A percentile compares a stretch with the other conserved stretches of the same genome.
Evolutionary conservation across 1,140 invertebrate species (phyloP).

Genomic region (Amphibalanus amphitrite): DNA sequence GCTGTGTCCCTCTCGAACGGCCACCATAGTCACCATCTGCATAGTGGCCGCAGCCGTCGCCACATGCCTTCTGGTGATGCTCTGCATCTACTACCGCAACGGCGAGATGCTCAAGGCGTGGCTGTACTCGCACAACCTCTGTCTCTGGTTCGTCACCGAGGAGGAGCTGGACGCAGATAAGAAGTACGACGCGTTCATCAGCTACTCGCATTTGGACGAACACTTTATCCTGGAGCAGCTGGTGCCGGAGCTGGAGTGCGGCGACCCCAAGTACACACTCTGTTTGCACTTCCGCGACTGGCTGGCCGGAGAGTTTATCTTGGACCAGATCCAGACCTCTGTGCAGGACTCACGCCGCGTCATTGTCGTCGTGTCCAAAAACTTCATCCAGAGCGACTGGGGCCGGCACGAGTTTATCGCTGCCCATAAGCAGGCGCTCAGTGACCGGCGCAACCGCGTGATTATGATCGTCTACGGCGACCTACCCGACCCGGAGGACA

Average conservation of each 20-base stretch:
- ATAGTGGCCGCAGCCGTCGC: neutral
- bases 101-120: slow-evolving; percentile 31
- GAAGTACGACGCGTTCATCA: slow-evolving; percentile 69
- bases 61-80: neutral
- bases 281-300: slow-evolving; percentile 72
- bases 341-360: slow-evolving; percentile 61
- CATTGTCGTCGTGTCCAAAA: slow-evolving; percentile 58
- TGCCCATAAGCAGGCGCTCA: slow-evolving; percentile 55
- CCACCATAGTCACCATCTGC: neutral
- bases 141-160: slow-evolving; percentile 47
- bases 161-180: slow-evolving; percentile 57
- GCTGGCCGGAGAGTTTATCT: slow-evolving; percentile 48
- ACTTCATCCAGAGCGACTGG: slow-evolving; percentile 69
- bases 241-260: slow-evolving; percentile 38
- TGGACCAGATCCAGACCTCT: slow-evolving; percentile 56
- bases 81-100: slow-evolving; percentile 9
- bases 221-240: slow-evolving; percentile 48
- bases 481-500: slow-evolving; percentile 37
- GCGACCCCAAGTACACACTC: slow-evolving; percentile 26
- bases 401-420: slow-evolving; percentile 63
- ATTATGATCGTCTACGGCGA: slow-evolving; percentile 64
- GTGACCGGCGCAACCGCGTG: slow-evolving; percentile 47
- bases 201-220: slow-evolving; percentile 60
- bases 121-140: slow-evolving; percentile 43
- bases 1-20: neutral